A percentile compares a stretch with the other conserved stretches of the same genome.
Conservation (phyloP, 2,888 invertebrate genomes). For the Temnothorax unifasciatus region DNA sequence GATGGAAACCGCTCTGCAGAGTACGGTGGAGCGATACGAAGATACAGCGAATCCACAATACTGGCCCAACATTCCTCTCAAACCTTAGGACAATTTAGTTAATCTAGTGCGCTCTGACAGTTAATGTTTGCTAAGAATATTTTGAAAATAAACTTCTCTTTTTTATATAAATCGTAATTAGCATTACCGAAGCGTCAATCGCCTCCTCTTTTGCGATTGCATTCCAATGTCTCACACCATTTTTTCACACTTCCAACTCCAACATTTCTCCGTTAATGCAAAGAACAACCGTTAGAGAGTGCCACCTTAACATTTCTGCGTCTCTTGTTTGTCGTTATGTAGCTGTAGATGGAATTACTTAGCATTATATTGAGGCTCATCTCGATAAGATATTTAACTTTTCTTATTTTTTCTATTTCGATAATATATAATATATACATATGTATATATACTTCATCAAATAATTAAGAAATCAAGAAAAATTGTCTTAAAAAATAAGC, state of each 20-base stretch:
- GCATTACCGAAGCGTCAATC: background rate
- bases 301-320: background rate
- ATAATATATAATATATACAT: no score
- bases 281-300: background rate
- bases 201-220: background rate
- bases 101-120: background rate
- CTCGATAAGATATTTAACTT: background rate
- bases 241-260: no score
- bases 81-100: conserved; percentile 72
- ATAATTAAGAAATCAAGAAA: no score
- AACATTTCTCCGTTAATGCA: background rate
- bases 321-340: background rate
- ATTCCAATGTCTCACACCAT: background rate
- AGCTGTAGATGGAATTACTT: background rate
- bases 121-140: background rate
- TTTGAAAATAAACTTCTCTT: background rate
- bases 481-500: no score
- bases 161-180: background rate
- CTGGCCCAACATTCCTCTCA: conserved; percentile 92
- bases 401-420: no score
- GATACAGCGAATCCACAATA: conserved; percentile 89
- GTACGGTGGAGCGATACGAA: conserved; percentile 89
- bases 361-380: background rate
- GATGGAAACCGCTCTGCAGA: conserved; percentile 91
- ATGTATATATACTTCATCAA: no score